Percentiles rank a stretch among this genome's conserved stretches.
Conservation (phyloP, 1,140 invertebrate species). For the Trichonephila clavipes region DNA sequence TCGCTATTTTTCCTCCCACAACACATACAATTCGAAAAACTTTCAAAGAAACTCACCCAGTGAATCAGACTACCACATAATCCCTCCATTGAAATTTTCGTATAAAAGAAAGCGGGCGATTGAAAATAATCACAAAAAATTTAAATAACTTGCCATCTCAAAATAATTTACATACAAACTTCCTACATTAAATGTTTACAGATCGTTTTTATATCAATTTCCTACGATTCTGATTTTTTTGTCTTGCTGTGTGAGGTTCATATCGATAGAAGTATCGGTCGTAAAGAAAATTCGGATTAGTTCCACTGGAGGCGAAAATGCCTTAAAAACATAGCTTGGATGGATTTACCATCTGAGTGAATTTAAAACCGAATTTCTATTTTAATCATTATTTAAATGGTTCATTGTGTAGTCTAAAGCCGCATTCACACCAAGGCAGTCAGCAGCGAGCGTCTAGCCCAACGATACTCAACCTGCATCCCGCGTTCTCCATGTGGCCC, state of each 20-base stretch:
- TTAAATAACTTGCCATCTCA: neutral
- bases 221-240: neutral
- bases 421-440: no score
- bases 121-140: neutral
- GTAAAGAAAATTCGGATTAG: neutral
- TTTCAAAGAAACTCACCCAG: neutral
- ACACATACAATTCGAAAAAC: neutral
- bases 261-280: neutral
- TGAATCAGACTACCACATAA: slow-evolving; percentile 43
- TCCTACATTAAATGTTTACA: slow-evolving; percentile 2
- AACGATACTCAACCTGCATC: no score
- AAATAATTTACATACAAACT: neutral
- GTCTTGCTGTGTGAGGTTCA: neutral
- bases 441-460: no score
- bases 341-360: no score
- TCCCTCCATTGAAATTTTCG: slow-evolving; percentile 4
- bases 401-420: no score
- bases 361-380: no score
- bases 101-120: neutral
- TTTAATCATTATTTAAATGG: no score
- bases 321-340: no score
- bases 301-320: no score
- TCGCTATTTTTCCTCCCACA: slow-evolving; percentile 1
- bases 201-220: neutral
- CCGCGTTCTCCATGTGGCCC: no score